Evolutionary conservation across 2,888 invertebrate genomes (phyloP).

Genomic region (Aleiodes alternator): DNA sequence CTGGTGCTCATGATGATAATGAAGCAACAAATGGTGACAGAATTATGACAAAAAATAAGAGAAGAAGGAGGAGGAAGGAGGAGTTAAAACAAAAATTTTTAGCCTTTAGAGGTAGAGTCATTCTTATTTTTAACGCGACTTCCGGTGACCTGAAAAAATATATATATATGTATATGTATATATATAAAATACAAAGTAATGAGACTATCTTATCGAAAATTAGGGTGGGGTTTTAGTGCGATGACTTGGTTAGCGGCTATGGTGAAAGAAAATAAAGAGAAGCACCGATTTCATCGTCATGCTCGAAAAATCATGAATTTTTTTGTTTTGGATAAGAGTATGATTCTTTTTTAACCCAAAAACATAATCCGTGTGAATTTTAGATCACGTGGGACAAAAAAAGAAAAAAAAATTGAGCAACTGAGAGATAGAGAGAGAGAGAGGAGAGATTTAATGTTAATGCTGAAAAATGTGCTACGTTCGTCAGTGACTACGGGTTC

Average conservation of each 20-base stretch:
- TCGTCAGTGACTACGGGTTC: slow-evolving; percentile 22
- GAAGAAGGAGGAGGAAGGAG: background rate
- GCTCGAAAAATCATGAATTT: background rate
- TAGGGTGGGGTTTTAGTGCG: slow-evolving; percentile 23
- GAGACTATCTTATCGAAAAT: slow-evolving; percentile 41
- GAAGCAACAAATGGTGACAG: background rate
- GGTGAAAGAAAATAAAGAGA: background rate
- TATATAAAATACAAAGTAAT: background rate
- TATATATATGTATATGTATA: background rate
- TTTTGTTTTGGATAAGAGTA: background rate
- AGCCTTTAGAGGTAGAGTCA: background rate
- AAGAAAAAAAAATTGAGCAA: background rate
- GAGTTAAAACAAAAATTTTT: no score
- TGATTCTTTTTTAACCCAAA: background rate
- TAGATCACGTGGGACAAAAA: background rate
- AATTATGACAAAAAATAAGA: slow-evolving; percentile 22
- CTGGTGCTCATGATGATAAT: background rate
- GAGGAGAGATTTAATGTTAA: slow-evolving; percentile 1
- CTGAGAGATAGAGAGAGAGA: no score
- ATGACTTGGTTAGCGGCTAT: slow-evolving; percentile 26
- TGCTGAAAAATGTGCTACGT: slow-evolving; percentile 25
- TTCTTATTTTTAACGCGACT: slow-evolving; percentile 44
- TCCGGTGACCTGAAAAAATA: slow-evolving; percentile 58
- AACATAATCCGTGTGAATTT: slow-evolving; percentile 2
- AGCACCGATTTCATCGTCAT: background rate